A percentile compares a stretch with the other conserved stretches of the same genome.
Evolutionary conservation across 2,888 invertebrate species (phyloP).

Genomic region (Megalurothrips usitatus): DNA sequence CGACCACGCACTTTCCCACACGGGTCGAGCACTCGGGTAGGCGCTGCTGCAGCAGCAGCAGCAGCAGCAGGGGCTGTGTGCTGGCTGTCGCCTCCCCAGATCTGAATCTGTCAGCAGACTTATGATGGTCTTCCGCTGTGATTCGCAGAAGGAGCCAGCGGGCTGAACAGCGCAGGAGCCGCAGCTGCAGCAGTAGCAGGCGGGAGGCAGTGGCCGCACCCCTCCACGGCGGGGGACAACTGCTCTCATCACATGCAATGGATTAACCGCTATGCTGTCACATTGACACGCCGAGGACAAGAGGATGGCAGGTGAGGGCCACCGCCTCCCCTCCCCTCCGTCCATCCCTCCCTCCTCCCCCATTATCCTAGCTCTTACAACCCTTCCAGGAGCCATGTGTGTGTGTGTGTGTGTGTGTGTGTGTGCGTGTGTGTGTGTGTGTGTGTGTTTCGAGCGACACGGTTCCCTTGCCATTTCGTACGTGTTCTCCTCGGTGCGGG

Average conservation of each 20-base stretch:
- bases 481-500: too few relatives aligned
- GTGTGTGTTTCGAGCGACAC: too few relatives aligned
- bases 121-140: slow-evolving; percentile 8
- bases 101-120: slow-evolving; percentile 19
- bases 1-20: too few relatives aligned
- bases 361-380: not conserved
- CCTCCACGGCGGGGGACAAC: not conserved
- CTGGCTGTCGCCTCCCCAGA: not conserved
- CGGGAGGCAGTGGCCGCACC: not conserved
- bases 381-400: too few relatives aligned
- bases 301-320: not conserved
- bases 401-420: too few relatives aligned
- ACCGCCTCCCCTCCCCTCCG: not conserved
- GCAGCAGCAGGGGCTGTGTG: not conserved
- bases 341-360: not conserved
- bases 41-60: too few relatives aligned
- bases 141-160: not conserved
- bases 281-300: slow-evolving; percentile 12
- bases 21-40: too few relatives aligned
- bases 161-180: not conserved
- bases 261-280: slow-evolving; percentile 26
- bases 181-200: not conserved
- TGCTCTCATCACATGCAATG: slow-evolving; percentile 16
- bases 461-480: too few relatives aligned
- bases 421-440: too few relatives aligned